Base-by-base conservation (phyloP, 2,797 vertebrate species). In the Neosilurus hyrtlii region DNA sequence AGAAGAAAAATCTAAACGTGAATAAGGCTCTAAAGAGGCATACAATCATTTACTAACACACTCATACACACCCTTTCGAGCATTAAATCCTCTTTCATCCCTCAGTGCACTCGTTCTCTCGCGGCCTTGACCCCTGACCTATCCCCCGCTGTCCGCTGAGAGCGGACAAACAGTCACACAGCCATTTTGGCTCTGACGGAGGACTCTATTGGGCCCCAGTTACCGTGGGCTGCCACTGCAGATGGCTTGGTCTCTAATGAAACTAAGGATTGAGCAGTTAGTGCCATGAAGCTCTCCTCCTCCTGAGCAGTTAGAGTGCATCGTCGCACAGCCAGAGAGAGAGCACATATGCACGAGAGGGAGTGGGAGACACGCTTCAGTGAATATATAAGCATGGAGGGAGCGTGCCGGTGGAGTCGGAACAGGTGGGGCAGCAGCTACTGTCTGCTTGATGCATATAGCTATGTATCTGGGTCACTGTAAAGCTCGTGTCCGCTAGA, bases 211-310 rank as follows among this genome's bases (percentile, higher is more conserved):
- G 79, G 63, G 91, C 86, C 90, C 89, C 91, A 89, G 92, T 92
- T 81, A 89, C 73, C 49, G 24, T 37, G 71, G 54, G 54, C 81
- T 75, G 83, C 76, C 79, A 79, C 76, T 67, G 63, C 88, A 89
- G 88, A 91, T 89, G 89, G 89, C 90, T 86, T 86, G 88, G 90
- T 87, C 88, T 89, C 91, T 94, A 95, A 94, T 94, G 92, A 93
- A 94, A 93, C 91, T 93, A 93, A 92, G 90, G 93, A 93, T 93
- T 94, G 93, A 92, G 90, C 89, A 93, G 91, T 89, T 67, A 68
- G 77, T 84, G 91, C 92, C 91, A 88, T 87, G 90, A 91, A 88
- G 86, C 91, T 89, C 91, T 78, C 37, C 75, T 89, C 90, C 91
- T 54, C 80, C 35, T 72, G 70, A 82, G 76, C 80, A 80, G 52